Evolutionary conservation across 2,888 invertebrate species (phyloP).

Genomic region (Eupithecia centaureata): DNA sequence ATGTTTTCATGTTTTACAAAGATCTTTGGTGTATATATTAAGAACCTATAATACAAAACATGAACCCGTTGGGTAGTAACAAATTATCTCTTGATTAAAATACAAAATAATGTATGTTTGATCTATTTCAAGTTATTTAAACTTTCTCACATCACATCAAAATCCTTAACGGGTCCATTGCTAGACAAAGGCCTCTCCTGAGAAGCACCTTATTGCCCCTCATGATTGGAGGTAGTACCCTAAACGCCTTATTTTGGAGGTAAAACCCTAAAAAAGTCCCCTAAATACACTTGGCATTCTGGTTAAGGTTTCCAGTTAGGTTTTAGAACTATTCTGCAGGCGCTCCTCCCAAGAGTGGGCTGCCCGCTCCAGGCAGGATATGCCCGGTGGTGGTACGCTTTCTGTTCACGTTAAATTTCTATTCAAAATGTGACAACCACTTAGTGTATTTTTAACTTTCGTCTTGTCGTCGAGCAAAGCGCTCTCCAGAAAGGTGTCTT

Average conservation of each 20-base stretch:
- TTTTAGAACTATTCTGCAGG: not conserved
- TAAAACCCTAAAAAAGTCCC: not conserved
- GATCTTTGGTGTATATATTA: too few relatives aligned
- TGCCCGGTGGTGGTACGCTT: not conserved
- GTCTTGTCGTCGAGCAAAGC: not conserved
- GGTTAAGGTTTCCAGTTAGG: not conserved
- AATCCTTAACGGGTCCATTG: not conserved
- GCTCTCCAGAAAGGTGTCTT: not conserved
- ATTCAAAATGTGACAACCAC: not conserved
- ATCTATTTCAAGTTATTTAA: too few relatives aligned
- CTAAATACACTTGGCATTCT: not conserved
- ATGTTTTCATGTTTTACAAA: too few relatives aligned
- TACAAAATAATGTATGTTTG: too few relatives aligned
- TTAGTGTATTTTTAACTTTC: not conserved
- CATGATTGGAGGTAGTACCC: not conserved
- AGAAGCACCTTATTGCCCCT: not conserved
- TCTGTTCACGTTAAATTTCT: not conserved
- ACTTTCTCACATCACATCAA: not conserved
- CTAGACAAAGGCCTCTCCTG: not conserved
- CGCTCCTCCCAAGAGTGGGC: too few relatives aligned
- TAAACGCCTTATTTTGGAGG: not conserved
- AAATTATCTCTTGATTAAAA: too few relatives aligned
- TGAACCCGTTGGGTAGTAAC: too few relatives aligned
- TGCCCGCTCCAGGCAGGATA: not conserved
- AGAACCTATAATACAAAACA: too few relatives aligned